Evolutionary conservation across 2,797 vertebrate species (phyloP).

Genomic region (Loriculus beryllinus): DNA sequence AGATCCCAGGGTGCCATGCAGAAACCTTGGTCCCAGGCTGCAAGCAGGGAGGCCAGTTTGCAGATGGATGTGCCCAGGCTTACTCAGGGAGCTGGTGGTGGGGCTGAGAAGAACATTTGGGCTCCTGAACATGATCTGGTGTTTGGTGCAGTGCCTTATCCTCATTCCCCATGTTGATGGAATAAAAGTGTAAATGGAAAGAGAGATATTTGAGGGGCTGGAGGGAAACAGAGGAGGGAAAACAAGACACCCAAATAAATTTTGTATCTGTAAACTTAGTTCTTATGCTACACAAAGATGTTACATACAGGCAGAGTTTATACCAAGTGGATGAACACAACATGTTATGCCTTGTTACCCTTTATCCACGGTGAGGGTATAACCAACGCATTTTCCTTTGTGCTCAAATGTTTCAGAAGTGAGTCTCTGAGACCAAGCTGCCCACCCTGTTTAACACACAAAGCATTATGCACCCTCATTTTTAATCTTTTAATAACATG

Average conservation of each 20-base stretch:
- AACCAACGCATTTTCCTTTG: not conserved
- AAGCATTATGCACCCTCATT: not conserved
- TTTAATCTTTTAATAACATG: not conserved
- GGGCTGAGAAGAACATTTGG: not conserved
- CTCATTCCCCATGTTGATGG: fast-evolving
- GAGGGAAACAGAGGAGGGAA: not conserved
- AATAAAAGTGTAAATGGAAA: not conserved
- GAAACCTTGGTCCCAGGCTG: not conserved
- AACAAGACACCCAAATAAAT: not conserved
- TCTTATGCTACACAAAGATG: not conserved
- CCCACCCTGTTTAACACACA: not conserved
- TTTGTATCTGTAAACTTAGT: not conserved
- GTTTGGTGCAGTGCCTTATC: fast-evolving
- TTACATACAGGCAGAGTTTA: not conserved
- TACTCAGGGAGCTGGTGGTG: not conserved
- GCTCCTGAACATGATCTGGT: fast-evolving
- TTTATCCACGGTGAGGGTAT: fast-evolving
- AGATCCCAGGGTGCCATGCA: not conserved
- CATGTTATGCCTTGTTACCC: not conserved
- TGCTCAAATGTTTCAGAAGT: not conserved
- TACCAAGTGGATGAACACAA: not conserved
- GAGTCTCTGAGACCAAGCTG: not conserved
- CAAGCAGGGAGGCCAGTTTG: not conserved
- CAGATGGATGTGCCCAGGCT: not conserved
- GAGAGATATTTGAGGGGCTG: not conserved